Conservation (phyloP, 2,113 vertebrate genomes). For the Rhabdornis inornatus region DNA sequence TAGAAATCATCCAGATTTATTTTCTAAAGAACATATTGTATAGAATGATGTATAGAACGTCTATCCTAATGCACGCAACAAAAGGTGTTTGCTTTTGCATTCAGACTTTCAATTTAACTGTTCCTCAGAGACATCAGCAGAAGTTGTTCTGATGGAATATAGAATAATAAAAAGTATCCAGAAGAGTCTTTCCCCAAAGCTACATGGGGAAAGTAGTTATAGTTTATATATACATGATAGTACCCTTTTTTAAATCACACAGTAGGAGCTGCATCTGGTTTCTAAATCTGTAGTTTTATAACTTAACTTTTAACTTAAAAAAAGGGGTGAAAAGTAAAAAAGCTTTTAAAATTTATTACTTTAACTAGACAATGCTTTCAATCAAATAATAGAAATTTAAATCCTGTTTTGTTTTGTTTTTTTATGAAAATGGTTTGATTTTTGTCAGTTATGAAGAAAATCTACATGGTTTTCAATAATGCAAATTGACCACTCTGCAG, state of each 20-base stretch:
- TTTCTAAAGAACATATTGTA: not conserved
- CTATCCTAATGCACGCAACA: not conserved
- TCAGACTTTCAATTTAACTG: not conserved
- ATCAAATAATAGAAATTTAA: not conserved
- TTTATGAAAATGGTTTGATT: not conserved
- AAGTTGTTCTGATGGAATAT: not conserved
- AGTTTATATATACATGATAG: too few species aligned
- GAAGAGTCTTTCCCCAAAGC: not conserved
- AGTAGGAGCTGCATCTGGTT: not conserved
- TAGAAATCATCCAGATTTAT: not conserved
- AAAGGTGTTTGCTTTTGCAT: not conserved
- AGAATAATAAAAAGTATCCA: not conserved
- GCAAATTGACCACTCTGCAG: not conserved
- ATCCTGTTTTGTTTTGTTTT: not conserved
- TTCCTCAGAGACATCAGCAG: not conserved
- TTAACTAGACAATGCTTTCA: not conserved
- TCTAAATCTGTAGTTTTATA: not conserved
- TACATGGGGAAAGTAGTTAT: too few species aligned
- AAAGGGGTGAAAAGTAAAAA: not conserved
- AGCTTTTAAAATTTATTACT: not conserved
- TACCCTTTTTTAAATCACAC: not conserved
- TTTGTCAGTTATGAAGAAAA: not conserved
- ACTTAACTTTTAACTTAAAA: not conserved
- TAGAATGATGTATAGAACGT: not conserved
- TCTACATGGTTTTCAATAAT: not conserved